A percentile compares a stretch with the other conserved stretches of the same genome.
These are phyloP conservation scores for Calephelis perditalis DNA, from an alignment of 2,888 invertebrate species.

Conservation along the genomic window DNA sequence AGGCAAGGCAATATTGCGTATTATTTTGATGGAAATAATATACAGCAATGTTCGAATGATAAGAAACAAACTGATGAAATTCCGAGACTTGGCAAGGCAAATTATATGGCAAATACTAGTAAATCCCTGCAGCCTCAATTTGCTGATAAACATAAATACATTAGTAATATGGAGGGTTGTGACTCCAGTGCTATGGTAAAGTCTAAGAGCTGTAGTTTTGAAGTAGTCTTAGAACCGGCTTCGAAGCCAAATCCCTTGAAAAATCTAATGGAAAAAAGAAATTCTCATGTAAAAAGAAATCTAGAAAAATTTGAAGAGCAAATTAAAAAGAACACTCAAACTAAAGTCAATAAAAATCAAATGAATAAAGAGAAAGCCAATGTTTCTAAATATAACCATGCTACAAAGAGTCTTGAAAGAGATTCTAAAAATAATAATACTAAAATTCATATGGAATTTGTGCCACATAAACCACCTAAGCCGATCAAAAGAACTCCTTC, in stretches of 20 bases:
- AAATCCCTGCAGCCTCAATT: conserved; percentile 68
- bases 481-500: conserved; percentile 83
- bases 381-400: conserved; percentile 58
- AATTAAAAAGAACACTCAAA: conserved; percentile 63
- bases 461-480: conserved; percentile 86
- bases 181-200: conserved; percentile 65
- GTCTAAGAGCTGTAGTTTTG: conserved; percentile 73
- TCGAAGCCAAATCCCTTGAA: conserved; percentile 68
- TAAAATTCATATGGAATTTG: conserved; percentile 75
- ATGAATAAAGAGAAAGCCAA: conserved; percentile 66
- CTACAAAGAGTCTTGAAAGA: conserved; percentile 69
- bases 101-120: conserved; percentile 71
- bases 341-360: conserved; percentile 60
- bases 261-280: conserved; percentile 66
- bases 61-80: conserved; percentile 75
- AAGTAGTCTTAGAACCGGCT: conserved; percentile 71
- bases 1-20: conserved; percentile 74
- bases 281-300: conserved; percentile 75
- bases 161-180: conserved; percentile 63
- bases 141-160: conserved; percentile 61
- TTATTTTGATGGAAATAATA: conserved; percentile 69
- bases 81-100: conserved; percentile 74
- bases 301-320: conserved; percentile 79
- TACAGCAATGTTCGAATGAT: conserved; percentile 57
- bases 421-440: conserved; percentile 63